Evolutionary conservation across 2,113 vertebrate species (phyloP).

Genomic region (Corythaixoides concolor): DNA sequence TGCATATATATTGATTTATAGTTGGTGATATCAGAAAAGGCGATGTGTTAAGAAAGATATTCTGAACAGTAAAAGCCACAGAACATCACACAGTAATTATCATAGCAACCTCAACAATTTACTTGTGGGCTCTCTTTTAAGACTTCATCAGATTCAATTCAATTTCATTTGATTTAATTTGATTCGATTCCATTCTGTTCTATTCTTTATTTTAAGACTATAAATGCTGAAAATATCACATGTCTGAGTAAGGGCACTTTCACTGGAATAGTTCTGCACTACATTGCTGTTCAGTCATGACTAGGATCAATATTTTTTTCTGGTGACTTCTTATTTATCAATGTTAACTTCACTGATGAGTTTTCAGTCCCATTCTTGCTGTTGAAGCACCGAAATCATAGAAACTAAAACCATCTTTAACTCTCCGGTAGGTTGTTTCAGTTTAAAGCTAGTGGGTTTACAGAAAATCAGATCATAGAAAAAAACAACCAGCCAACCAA

Average conservation of each 20-base stretch:
- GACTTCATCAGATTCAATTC: rapidly evolving
- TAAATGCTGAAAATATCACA: not conserved
- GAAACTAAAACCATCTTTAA: not conserved
- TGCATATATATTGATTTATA: not conserved
- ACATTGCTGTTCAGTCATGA: not conserved
- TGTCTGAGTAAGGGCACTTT: not conserved
- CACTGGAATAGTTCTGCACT: not conserved
- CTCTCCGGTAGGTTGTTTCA: not conserved
- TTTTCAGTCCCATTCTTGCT: not conserved
- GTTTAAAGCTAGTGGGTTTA: not conserved
- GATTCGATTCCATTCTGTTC: not conserved
- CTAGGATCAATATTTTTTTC: not conserved
- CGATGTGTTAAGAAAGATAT: not conserved
- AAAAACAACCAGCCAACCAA: not conserved
- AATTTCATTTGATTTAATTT: not conserved
- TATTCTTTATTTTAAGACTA: not conserved
- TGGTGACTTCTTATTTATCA: not conserved
- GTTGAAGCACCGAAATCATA: not conserved
- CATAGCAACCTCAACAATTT: not conserved
- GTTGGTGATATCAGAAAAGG: not conserved
- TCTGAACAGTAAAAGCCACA: not conserved
- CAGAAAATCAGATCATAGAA: not conserved
- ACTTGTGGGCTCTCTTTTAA: not conserved
- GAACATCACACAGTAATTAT: not conserved
- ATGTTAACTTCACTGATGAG: not conserved